These are phyloP conservation scores for Drosophila navojoa DNA, from an alignment of 1,140 invertebrate genomes.

Conservation along the genomic window DNA sequence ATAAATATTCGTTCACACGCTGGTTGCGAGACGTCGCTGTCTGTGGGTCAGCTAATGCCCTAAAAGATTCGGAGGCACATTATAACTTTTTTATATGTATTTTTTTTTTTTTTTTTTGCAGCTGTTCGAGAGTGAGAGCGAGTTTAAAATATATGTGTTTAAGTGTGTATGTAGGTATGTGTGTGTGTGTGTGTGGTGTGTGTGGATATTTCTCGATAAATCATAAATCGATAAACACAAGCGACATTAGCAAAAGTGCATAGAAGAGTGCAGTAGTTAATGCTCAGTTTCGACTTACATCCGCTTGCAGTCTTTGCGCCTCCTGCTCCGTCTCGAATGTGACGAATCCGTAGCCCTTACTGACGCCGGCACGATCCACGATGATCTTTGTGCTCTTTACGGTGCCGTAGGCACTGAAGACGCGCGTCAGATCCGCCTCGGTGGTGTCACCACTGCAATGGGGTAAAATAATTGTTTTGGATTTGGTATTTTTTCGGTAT, in stretches of 20 bases:
- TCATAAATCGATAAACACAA: constrained; percentile 39
- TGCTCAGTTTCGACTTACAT: constrained; percentile 83
- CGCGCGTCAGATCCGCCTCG: constrained; percentile 91
- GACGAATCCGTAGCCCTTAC: constrained; percentile 97
- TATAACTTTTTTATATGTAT: constrained; percentile 44
- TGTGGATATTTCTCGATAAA: constrained; percentile 16
- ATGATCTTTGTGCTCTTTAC: constrained; percentile 98
- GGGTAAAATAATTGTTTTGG: neutral
- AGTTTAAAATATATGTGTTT: constrained; percentile 6
- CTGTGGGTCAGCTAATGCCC: constrained; percentile 66
- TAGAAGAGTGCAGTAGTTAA: constrained; percentile 10
- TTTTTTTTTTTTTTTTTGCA: constrained; percentile 16
- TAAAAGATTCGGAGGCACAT: constrained; percentile 77
- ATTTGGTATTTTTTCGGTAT: neutral
- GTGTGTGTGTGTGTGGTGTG: constrained; percentile 19
- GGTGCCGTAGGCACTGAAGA: constrained; percentile 94
- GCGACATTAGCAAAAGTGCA: constrained; percentile 52
- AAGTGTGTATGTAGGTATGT: constrained; percentile 16
- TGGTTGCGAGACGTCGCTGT: constrained; percentile 13
- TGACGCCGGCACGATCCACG: constrained; percentile 95
- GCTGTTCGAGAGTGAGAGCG: constrained; percentile 10
- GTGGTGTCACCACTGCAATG: constrained; percentile 89
- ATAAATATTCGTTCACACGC: constrained; percentile 2
- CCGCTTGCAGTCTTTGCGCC: constrained; percentile 89
- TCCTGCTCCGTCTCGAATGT: constrained; percentile 97